A percentile compares a stretch with the other conserved stretches of the same genome.
Evolutionary conservation across 2,888 invertebrate genomes (phyloP).

Genomic region (Drosophila lutescens): DNA sequence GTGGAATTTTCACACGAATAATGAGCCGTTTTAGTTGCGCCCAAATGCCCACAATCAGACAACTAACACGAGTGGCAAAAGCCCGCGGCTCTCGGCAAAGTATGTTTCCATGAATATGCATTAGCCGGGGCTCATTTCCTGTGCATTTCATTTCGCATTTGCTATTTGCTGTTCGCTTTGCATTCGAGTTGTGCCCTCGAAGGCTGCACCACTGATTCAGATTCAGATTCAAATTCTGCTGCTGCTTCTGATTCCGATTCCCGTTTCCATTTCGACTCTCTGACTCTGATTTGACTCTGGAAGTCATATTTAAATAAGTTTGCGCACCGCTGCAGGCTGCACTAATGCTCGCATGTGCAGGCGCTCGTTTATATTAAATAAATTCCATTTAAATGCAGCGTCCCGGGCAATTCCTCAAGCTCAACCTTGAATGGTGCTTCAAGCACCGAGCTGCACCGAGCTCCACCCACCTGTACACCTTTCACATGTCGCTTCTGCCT

Average conservation of each 20-base stretch:
- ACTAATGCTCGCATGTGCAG: slow-evolving; percentile 1
- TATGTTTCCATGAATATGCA: slow-evolving; percentile 48
- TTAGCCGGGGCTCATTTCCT: slow-evolving; percentile 45
- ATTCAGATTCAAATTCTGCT: neutral
- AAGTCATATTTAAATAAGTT: slow-evolving; percentile 39
- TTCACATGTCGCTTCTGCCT: slow-evolving; percentile 42
- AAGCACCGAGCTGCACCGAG: too few species aligned
- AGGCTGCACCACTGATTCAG: slow-evolving; percentile 1
- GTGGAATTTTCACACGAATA: slow-evolving; percentile 26
- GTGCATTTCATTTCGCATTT: slow-evolving; percentile 40
- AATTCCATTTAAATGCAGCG: slow-evolving; percentile 50
- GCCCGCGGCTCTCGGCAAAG: slow-evolving; percentile 18
- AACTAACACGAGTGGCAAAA: slow-evolving; percentile 20
- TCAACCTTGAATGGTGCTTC: slow-evolving; percentile 38
- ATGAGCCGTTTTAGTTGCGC: slow-evolving; percentile 37
- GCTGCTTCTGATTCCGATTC: neutral
- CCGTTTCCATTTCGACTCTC: neutral
- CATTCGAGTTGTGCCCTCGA: slow-evolving; percentile 20
- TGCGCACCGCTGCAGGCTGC: slow-evolving; percentile 18
- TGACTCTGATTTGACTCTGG: slow-evolving; percentile 12
- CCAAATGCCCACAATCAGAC: slow-evolving; percentile 36
- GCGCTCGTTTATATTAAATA: slow-evolving; percentile 50
- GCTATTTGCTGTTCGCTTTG: neutral
- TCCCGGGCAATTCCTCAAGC: slow-evolving; percentile 39
- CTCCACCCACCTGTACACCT: slow-evolving; percentile 1